A percentile compares a stretch with the other conserved stretches of the same genome.
These are phyloP conservation scores for Xenopus tropicalis DNA, from an alignment of 2,113 vertebrate species.

Conservation along the genomic window UCB_Xtro_10.0 CM004448.2:110255001-110255500, in stretches of 20 bases:
- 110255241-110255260: slow-evolving; percentile 56
- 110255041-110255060: background rate
- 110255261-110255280: slow-evolving; percentile 49
- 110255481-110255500: background rate
- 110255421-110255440: slow-evolving; percentile 1
- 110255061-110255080: background rate
- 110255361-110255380: slow-evolving; percentile 10
- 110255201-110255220: slow-evolving; percentile 54
- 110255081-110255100: background rate
- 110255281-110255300: slow-evolving; percentile 49
- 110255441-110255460: background rate
- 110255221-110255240: slow-evolving; percentile 49
- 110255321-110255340: slow-evolving; percentile 54
- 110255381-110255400: slow-evolving; percentile 19
- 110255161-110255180: slow-evolving; percentile 60
- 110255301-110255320: slow-evolving; percentile 56
- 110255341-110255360: slow-evolving; percentile 52
- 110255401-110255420: slow-evolving; percentile 2
- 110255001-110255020: too few species aligned
- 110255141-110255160: slow-evolving; percentile 55
- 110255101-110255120: slow-evolving; percentile 45
- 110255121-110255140: slow-evolving; percentile 60
- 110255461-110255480: background rate
- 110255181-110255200: slow-evolving; percentile 62
- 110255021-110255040: too few species aligned